A percentile compares a stretch with the other conserved stretches of the same genome.
phyloP scores from a whole-genome alignment of 2,113 vertebrate genomes.

The Salvelinus alpinus region DNA sequence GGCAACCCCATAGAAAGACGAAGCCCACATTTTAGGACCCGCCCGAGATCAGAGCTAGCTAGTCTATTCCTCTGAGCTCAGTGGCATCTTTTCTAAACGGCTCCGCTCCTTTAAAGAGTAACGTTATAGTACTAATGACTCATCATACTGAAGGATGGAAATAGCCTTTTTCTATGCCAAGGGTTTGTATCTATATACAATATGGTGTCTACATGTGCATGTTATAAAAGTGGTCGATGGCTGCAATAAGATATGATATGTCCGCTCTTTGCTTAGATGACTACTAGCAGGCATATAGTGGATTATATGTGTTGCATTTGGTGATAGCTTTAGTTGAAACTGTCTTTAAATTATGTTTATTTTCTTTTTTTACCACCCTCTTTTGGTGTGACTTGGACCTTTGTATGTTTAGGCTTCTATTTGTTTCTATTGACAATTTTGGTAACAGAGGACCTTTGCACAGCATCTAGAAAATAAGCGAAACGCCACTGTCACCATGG shows the following conservation, averaged over 20 bases:
- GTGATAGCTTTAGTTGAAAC: background rate
- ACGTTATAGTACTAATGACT: constrained; percentile 33
- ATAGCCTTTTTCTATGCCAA: constrained; percentile 14
- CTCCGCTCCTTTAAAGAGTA: constrained; percentile 16
- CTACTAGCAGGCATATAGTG: background rate
- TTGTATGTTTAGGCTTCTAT: background rate
- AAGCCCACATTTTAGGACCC: background rate
- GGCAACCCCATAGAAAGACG: constrained; percentile 18
- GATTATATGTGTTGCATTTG: too few species aligned
- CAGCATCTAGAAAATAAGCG: too few species aligned
- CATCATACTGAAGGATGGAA: constrained; percentile 21
- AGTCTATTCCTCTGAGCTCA: background rate
- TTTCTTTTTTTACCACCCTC: too few species aligned
- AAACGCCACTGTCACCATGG: too few species aligned
- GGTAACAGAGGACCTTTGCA: too few species aligned
- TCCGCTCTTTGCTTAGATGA: background rate
- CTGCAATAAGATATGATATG: constrained; percentile 11
- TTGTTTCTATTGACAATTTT: too few species aligned
- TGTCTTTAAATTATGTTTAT: background rate
- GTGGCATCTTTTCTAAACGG: background rate
- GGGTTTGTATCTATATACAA: constrained; percentile 21
- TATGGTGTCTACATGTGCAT: background rate
- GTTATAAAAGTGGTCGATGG: constrained; percentile 12
- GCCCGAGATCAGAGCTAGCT: background rate
- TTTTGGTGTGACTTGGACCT: background rate